Evolutionary conservation across 1,140 invertebrate genomes (phyloP).

Genomic region (Thaumatotibia leucotreta): DNA sequence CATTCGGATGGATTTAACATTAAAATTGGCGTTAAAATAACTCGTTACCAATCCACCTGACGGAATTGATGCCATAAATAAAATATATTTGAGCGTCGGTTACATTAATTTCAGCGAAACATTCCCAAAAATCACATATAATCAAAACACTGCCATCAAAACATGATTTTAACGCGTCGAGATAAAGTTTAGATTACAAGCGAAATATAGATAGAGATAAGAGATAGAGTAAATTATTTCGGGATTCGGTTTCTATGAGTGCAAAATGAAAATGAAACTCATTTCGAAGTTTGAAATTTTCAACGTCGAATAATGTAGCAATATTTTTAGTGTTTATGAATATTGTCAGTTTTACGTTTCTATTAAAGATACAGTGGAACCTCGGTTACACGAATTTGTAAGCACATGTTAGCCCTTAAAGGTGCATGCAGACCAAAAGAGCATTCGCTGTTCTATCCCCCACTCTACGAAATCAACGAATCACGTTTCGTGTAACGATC

Average conservation of each 20-base stretch:
- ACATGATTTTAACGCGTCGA: neutral
- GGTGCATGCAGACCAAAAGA: too few species aligned
- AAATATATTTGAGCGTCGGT: neutral
- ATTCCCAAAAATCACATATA: neutral
- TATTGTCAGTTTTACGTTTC: too few species aligned
- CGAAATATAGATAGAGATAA: neutral
- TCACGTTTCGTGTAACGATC: too few species aligned
- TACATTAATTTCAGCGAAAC: neutral
- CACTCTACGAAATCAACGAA: too few species aligned
- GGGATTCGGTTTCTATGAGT: conserved; percentile 15
- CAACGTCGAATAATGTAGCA: neutral
- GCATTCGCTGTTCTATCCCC: too few species aligned
- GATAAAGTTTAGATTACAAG: neutral
- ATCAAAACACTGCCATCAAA: neutral
- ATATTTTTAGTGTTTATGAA: neutral
- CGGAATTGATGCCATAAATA: neutral
- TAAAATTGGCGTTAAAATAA: conserved; percentile 62
- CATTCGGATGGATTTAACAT: conserved; percentile 67
- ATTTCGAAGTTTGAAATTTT: neutral
- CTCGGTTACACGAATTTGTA: too few species aligned
- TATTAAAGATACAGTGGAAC: too few species aligned
- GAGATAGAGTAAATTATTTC: neutral
- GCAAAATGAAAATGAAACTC: neutral
- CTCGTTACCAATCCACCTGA: conserved; percentile 33
- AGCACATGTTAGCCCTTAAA: too few species aligned